Base-by-base conservation (phyloP, 2,797 vertebrate species). In the Allobates femoralis region DNA sequence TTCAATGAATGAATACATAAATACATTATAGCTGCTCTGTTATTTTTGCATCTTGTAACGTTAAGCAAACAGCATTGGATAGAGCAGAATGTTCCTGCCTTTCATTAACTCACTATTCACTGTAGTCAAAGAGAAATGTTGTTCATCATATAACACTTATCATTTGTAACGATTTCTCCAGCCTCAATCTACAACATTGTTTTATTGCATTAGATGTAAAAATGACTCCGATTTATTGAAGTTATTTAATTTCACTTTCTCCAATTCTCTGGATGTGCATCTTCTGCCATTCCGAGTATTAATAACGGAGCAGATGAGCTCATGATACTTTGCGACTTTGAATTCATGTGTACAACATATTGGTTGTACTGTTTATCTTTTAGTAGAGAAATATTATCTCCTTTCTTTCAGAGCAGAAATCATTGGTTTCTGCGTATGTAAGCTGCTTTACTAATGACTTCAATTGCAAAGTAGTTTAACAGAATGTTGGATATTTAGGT, bases 1-100 rank as follows among this genome's bases (percentile, higher is more conserved):
- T 86, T 86, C 73, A 58, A 66, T 77, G 80, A 87, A 83, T 83
- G 81, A 87, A 86, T 85, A 79, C 64, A 85, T 86, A 86, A 86
- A 87, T 87, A 78, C 62, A 82, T 86, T 86, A 86, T 71, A 83
- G 50, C 51, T 78, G 34, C 58, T 62, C 74, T 62, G 34, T 83
- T 82, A 64, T 83, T 87, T 64, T 83, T 83, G 80, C 32, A 32
- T 51, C 62, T 53, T 83, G 73, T 83, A 83, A 69, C 83, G 60
- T 82, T 51, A 83, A 71, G 80, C 74, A 78, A 82, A 79, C 19
- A 56, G 75, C 30, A 58, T 41, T 85, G 75, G 83, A 79, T 64
- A 41, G 77, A 67, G 75, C 23, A 56, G 84, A 67, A 83, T 79
- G 78, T 58, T 79, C 79, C 62, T 79, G 64, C 53, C 83, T 83